A percentile compares a stretch with the other conserved stretches of the same genome.
Conservation (phyloP, 2,113 vertebrate species). For the Polypterus senegalus region DNA sequence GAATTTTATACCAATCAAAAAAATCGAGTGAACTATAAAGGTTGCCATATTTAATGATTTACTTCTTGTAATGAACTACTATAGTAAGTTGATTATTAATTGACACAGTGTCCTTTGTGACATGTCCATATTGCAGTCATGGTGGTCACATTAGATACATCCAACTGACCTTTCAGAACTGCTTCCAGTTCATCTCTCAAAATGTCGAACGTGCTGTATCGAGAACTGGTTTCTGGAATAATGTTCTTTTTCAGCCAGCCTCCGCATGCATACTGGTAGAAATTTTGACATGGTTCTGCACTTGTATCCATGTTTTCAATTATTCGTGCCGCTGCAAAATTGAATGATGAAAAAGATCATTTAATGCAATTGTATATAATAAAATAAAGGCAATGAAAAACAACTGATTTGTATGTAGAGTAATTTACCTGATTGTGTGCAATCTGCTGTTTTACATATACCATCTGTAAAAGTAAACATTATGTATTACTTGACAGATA, state of each 20-base stretch:
- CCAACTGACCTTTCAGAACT: conserved; percentile 77
- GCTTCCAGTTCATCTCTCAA: conserved; percentile 81
- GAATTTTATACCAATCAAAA: too few species aligned
- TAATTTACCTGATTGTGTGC: conserved; percentile 80
- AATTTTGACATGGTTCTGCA: conserved; percentile 68
- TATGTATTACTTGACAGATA: too few species aligned
- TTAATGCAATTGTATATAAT: conserved; percentile 5
- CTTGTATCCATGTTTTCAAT: conserved; percentile 81
- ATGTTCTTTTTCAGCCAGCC: conserved; percentile 86
- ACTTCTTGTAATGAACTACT: too few species aligned
- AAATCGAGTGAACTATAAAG: too few species aligned
- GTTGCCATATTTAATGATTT: too few species aligned
- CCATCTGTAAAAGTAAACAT: conserved; percentile 54
- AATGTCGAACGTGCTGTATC: conserved; percentile 89
- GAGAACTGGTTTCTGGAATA: conserved; percentile 83
- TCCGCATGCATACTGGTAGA: conserved; percentile 85
- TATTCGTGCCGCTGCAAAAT: conserved; percentile 67
- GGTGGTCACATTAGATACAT: conserved; percentile 7
- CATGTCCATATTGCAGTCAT: too few species aligned
- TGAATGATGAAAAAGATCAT: not conserved
- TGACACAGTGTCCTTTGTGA: too few species aligned
- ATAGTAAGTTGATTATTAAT: too few species aligned
- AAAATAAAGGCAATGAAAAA: not conserved
- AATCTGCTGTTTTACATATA: conserved; percentile 79
- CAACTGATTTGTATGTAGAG: not conserved